These are phyloP conservation scores for Psittacula cyanocephala DNA, from an alignment of 2,113 vertebrate genomes.

Conservation along the genomic window DNA sequence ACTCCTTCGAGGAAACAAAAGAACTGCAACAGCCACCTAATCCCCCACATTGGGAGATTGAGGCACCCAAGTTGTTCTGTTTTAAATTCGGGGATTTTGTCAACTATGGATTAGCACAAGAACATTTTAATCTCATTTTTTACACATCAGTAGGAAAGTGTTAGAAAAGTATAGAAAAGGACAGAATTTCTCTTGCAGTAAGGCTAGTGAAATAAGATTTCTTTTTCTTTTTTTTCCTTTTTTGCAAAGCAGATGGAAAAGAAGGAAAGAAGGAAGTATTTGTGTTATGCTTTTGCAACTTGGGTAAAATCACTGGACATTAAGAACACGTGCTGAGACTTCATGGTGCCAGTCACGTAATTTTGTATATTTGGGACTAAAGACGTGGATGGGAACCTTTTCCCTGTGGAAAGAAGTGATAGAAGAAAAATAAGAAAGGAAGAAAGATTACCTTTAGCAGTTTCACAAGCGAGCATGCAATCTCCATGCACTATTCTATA, in stretches of 20 bases:
- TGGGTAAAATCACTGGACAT: slow-evolving; percentile 87
- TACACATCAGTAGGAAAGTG: slow-evolving; percentile 64
- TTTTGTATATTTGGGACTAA: slow-evolving; percentile 93
- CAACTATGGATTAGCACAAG: slow-evolving; percentile 56
- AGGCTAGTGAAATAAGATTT: slow-evolving; percentile 38
- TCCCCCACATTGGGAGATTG: background rate
- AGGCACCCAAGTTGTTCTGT: slow-evolving; percentile 31
- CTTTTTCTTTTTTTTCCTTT: slow-evolving; percentile 28
- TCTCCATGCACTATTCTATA: slow-evolving; percentile 55
- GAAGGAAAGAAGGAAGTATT: slow-evolving; percentile 58
- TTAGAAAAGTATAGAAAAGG: slow-evolving; percentile 76
- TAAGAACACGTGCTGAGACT: slow-evolving; percentile 97
- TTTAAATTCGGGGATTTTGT: background rate
- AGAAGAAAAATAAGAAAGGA: slow-evolving; percentile 73
- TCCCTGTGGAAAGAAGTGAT: slow-evolving; percentile 81
- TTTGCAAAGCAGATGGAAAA: slow-evolving; percentile 64
- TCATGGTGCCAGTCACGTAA: slow-evolving; percentile 99
- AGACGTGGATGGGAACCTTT: slow-evolving; percentile 84
- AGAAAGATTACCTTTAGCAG: slow-evolving; percentile 9
- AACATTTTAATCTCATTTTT: slow-evolving; percentile 56
- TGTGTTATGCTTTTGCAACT: slow-evolving; percentile 64
- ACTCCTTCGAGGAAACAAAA: slow-evolving; percentile 4
- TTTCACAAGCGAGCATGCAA: slow-evolving; percentile 68
- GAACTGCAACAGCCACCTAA: background rate
- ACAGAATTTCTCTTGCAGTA: slow-evolving; percentile 37